Evolutionary conservation across 2,888 invertebrate genomes (phyloP), one percentile per base, ranked within the genome.

Genomic region (Agrotis puta): DNA sequence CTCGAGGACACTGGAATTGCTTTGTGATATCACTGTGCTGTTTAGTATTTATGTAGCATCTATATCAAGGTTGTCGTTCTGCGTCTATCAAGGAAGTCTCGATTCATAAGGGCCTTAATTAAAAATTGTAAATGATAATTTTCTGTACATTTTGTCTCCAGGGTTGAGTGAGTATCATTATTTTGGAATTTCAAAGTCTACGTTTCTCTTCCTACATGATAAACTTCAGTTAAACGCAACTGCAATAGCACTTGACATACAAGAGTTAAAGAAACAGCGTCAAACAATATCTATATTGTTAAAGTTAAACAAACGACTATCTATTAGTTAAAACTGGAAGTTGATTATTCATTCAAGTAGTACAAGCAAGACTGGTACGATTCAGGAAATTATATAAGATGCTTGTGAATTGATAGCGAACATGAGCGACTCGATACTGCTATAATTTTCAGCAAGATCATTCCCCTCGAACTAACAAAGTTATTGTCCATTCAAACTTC

Each of bases 401-500:
- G 56, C 65, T 71, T 33, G 62, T 77, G 77, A 77, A 82, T 76
- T 61, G 71, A 66, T 76, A 75, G 58, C 24, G 62, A 70, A 74
- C 70, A 80, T 86, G 87, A 85, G 81, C 79, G 81, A 88, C 79
- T 86, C 81, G 77, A 76, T 80, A 79, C 74, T 75, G 74, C 81
- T 84, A 87, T 88, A 87, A 88, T 88, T 89, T 86, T 84, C 84
- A 65, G 83, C 85, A 84, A 87, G 87, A 87, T 85, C 86, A 85
- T 85, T 89, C 88, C 85, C 84, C 81, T 82, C 85, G 81, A 88
- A 87, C 88, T 88, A 91, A 91, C 89, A 88, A 89, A 90, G 87
- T 90, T 91, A 91, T 87, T 86, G 89, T 89, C 89, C 88, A 91
- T 90, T 90, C 88, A 89, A 91, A 92, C 90, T 91, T 89, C 83